A percentile compares a stretch with the other conserved stretches of the same genome.
These are phyloP conservation scores for Pristis pectinata DNA, from an alignment of 2,797 vertebrate species.

Conservation along the genomic window DNA sequence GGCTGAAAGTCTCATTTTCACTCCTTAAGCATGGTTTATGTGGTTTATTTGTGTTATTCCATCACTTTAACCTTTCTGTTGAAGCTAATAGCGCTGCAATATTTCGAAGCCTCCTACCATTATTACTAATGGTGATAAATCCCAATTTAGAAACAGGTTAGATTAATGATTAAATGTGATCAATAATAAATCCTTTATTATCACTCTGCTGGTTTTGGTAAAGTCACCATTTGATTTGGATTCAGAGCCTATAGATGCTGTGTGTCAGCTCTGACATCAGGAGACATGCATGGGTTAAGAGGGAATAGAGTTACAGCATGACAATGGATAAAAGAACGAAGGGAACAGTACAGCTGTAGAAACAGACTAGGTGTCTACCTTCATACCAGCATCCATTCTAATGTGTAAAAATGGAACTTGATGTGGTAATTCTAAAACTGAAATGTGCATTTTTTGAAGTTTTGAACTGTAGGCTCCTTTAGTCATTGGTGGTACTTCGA, in stretches of 20 bases:
- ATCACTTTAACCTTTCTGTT: background rate
- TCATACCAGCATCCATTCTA: background rate
- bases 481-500: too few species aligned
- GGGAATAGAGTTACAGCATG: background rate
- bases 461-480: background rate
- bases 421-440: background rate
- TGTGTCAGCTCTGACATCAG: background rate
- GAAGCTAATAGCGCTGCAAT: background rate
- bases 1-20: background rate
- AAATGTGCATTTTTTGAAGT: background rate
- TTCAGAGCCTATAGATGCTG: background rate
- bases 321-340: background rate
- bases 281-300: background rate
- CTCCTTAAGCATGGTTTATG: background rate
- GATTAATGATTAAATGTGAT: background rate
- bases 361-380: background rate
- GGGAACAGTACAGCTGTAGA: background rate
- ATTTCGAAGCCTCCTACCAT: background rate
- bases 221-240: background rate
- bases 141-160: background rate
- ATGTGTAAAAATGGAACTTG: background rate
- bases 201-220: background rate
- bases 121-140: background rate
- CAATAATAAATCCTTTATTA: background rate
- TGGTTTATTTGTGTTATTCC: background rate